Evolutionary conservation across 2,797 vertebrate genomes (phyloP), one percentile per base, ranked within the genome.

Genomic region (Myotis findleyi): DNA sequence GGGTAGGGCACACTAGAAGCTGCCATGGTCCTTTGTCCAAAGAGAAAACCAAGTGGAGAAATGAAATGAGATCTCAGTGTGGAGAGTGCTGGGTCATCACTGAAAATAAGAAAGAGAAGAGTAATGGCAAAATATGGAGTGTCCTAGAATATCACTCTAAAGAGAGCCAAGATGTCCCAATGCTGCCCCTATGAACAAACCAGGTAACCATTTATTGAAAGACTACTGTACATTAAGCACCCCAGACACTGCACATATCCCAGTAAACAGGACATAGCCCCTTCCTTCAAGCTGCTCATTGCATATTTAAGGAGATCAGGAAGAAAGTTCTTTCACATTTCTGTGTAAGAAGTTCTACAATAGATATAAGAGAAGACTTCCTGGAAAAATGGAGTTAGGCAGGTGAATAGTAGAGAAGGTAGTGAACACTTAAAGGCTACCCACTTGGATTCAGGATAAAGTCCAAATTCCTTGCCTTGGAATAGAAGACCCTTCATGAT

Each of bases 401-500:
- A 33, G 17, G 21, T 81, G 55, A 95, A 89, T 30, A 87, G 49
- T 49, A 13, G 57, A 62, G 44, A 57, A 6, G 23, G 38, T 21
- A 87, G 91, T n/a, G 68, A 93, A 88, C n/a, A 84, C 75, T 82
- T 71, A 93, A 75, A 72, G 41, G 20, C 51, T 25, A 90, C 25
- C 33, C 21, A 69, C 30, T 94, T 85, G n/a, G 16, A 62, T 94
- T 84, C 17, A 80, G 23, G 44, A 62, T 62, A 49, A 93, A 91
- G n/a, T 81, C 27, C 33, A 93, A 87, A 92, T 41, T 89, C 36
- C 1, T 71, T 89, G 55, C 20, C 71, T 84, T 69, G 25, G n/a
- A 92, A 89, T 75, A 88, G 30, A 95, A 95, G 38, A 20, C 6
- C 41, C n/a, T 95, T 89, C 9, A 55, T 38, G 77, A 93, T 53